phyloP scores from a whole-genome alignment of 2,113 vertebrate genomes.

The Apaloderma vittatum region DNA sequence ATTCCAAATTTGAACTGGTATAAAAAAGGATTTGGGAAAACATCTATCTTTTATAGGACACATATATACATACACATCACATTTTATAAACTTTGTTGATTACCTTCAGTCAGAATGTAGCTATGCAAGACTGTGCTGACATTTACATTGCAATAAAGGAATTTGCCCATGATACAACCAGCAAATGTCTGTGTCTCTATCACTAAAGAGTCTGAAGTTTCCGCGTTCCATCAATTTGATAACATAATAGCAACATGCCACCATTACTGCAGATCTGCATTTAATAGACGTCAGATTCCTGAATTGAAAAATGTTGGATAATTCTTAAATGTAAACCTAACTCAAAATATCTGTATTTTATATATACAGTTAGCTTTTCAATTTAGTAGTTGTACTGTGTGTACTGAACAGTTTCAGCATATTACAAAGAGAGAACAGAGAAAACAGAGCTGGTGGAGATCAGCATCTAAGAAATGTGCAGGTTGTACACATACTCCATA shows the following conservation, averaged over 20 bases:
- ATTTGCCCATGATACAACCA: conserved; percentile 73
- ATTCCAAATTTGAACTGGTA: conserved; percentile 85
- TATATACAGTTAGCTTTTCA: conserved; percentile 29
- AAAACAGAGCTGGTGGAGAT: conserved; percentile 56
- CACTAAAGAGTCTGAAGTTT: conserved; percentile 69
- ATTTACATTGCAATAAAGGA: conserved; percentile 77
- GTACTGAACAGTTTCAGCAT: conserved; percentile 2
- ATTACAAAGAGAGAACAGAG: conserved; percentile 42
- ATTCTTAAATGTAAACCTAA: conserved; percentile 49
- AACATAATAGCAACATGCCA: conserved; percentile 69
- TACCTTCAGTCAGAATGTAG: conserved; percentile 77
- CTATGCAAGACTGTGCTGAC: conserved; percentile 77
- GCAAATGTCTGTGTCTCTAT: conserved; percentile 68
- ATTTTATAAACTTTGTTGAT: conserved; percentile 81
- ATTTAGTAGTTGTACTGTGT: conserved; percentile 23
- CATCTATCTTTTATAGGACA: conserved; percentile 82
- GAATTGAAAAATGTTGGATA: conserved; percentile 35
- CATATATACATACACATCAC: conserved; percentile 84
- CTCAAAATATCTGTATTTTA: conserved; percentile 60
- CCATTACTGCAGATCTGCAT: conserved; percentile 38
- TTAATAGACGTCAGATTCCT: conserved; percentile 48
- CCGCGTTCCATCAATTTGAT: conserved; percentile 17
- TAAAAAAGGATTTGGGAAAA: conserved; percentile 83
- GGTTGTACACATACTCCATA: not conserved
- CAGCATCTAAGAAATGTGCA: conserved; percentile 32